phyloP scores from a whole-genome alignment of 1,140 invertebrate genomes.

The Atta colombica region DNA sequence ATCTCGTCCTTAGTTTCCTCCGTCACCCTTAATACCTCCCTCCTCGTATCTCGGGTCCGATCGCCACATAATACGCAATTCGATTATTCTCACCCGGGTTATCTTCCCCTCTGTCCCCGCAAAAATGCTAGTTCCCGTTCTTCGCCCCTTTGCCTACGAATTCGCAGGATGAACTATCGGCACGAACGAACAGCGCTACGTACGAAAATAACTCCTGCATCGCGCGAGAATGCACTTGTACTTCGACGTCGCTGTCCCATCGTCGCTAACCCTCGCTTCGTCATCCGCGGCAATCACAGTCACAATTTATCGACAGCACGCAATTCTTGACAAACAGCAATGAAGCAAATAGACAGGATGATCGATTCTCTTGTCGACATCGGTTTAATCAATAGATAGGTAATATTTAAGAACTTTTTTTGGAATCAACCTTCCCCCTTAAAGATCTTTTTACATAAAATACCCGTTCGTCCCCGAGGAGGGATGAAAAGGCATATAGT shows the following conservation, averaged over 20 bases:
- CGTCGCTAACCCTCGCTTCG: neutral
- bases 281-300: constrained; percentile 46
- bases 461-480: neutral
- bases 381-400: constrained; percentile 16
- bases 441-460: constrained; percentile 12
- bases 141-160: constrained; percentile 5
- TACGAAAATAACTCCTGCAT: constrained; percentile 16
- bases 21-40: constrained; percentile 69
- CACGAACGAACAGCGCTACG: constrained; percentile 43
- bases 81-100: constrained; percentile 14
- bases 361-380: neutral
- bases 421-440: constrained; percentile 18
- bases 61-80: constrained; percentile 64
- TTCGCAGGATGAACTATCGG: constrained; percentile 61
- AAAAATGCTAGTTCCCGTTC: constrained; percentile 21
- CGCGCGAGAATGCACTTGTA: constrained; percentile 66
- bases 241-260: neutral
- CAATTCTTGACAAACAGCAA: neutral
- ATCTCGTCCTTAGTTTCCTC: constrained; percentile 84
- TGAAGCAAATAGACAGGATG: constrained; percentile 5
- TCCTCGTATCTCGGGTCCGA: constrained; percentile 67
- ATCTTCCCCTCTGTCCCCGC: neutral
- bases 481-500: neutral
- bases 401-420: constrained; percentile 19
- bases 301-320: constrained; percentile 9